Base-by-base conservation (phyloP, 2,888 invertebrate genomes). In the Minunthozetes semirufus region DNA sequence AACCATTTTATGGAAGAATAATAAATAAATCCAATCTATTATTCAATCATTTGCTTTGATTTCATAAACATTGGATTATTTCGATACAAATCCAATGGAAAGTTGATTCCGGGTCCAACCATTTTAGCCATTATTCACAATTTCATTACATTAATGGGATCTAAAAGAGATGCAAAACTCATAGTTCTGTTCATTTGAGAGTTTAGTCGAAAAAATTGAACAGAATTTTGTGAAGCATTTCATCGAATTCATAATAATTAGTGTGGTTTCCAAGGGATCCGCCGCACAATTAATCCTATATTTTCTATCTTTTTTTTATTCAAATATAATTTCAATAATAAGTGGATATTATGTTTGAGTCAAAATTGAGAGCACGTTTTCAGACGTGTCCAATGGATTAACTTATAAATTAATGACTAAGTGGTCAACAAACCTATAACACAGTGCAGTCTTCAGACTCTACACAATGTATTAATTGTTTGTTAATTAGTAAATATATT, bases 381-480 rank as follows among this genome's bases (percentile, higher is more conserved):
- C 59, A 25, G 17, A 59, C 59, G 59, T 59, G 59, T 59, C 59
- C 59, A 59, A 27, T 59, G 59, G 33, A 33, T 22, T 59, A 13
- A 19, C 22, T 15, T 22, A 59, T 27, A 27, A 59, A 59, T 27
- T 27, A 59, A 59, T 59, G 27, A 59, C 8, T 25, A 5, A 59
- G 5, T 59, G 59, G 59, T 59, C 59, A 59, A 59, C 59, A 59
- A 59, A 27, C 59, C 59, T 59, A 59, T 27, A 13, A 1, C 9
- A 42, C 42, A 42, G 42, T 4, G 11, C 42, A 9, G 42, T 42
- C 42, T 42, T n/a, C n/a, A n/a, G n/a, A n/a, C n/a, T n/a, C n/a
- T n/a, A n/a, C n/a, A n/a, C n/a, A n/a, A 42, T 42, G 42, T 9
- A 42, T 13, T 42, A 42, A 9, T 13, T 42, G 42, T 42, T 11